Evolutionary conservation across 1,140 invertebrate genomes (phyloP), one percentile per base, ranked within the genome.

Genomic region (Ctenoplectra terminalis): DNA sequence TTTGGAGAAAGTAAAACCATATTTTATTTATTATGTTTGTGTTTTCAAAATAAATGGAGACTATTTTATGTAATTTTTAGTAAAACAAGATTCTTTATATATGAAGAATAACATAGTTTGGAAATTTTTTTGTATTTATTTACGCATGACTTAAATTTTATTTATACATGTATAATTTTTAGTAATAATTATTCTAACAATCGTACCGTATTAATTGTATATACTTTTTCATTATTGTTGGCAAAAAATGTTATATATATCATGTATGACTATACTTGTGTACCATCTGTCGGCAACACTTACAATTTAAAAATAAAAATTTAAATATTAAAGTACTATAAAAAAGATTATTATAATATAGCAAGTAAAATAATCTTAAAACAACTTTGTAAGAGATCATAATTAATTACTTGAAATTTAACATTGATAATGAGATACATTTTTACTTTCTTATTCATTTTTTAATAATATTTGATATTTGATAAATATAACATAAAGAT

Each of bases 231-330:
- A 17, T 17, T n/a, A 37, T 37, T 9, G 9, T 11, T 61, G 0
- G 11, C 9, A 37, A 23, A 23, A 43, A 6, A n/a, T 56, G 52
- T 54, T n/a, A 56, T 26, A 9, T 9, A 29, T n/a, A 3, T 46
- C n/a, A n/a, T n/a, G n/a, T 15, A 5, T n/a, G n/a, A 26, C 11
- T 9, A 63, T 63, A 26, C 31, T 60, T 60, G 29, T 26, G 40
- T 46, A 66, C 7, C 34, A 17, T 46, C 40, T 66, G 64, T 43
- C 64, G 64, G 26, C 64, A 66, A 66, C 43, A 66, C 40, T 66
- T 37, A 66, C 64, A 66, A 11, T 43, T 5, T 56, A 56, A 29
- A n/a, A n/a, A n/a, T n/a, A n/a, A n/a, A n/a, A n/a, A n/a, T n/a
- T n/a, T n/a, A n/a, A n/a, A n/a, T n/a, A n/a, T n/a, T n/a, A n/a